Conservation (phyloP, 2,113 vertebrate species). For the Sapayoa aenigma region DNA sequence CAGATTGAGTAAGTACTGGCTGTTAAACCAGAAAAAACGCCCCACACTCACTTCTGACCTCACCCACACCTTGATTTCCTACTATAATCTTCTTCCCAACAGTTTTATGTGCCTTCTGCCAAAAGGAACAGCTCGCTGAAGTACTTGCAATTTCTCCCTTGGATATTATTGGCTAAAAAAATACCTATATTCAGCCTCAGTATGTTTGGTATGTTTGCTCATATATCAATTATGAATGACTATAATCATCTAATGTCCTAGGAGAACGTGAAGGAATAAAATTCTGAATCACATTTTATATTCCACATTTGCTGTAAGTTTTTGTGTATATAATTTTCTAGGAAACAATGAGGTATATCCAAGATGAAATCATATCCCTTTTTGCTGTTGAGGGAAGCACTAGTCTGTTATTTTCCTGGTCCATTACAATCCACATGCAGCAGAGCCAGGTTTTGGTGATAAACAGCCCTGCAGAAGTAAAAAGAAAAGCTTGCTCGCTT, state of each 20-base stretch:
- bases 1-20: neutral
- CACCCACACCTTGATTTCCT: neutral
- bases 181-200: neutral
- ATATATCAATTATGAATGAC: neutral
- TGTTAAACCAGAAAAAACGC: neutral
- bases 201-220: neutral
- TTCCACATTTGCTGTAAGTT: neutral
- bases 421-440: neutral
- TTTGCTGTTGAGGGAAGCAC: neutral
- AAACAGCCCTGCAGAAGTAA: constrained; percentile 49
- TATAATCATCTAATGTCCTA: neutral
- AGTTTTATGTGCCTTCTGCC: neutral
- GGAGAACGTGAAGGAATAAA: neutral
- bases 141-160: neutral
- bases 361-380: neutral
- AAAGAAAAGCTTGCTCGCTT: constrained; percentile 24
- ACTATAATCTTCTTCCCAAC: neutral
- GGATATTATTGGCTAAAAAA: neutral
- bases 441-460: constrained; percentile 22
- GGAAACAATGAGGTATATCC: neutral
- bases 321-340: neutral
- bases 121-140: neutral
- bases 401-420: neutral
- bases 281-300: neutral
- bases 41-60: neutral